Evolutionary conservation across 1,140 invertebrate genomes (phyloP).

Genomic region (Zaprionus capensis): DNA sequence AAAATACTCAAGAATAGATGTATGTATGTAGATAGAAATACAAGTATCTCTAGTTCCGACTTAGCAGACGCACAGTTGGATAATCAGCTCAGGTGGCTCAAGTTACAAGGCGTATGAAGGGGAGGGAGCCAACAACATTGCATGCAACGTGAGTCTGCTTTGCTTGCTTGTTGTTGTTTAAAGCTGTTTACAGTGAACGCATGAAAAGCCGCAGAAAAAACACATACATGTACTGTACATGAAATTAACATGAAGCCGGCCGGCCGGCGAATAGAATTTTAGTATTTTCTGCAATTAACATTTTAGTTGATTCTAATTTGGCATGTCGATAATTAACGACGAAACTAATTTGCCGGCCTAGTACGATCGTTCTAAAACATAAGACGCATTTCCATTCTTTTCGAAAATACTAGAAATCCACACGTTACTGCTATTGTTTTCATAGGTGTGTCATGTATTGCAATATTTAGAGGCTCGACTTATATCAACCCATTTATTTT

Average conservation of each 20-base stretch:
- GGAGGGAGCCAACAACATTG: not conserved
- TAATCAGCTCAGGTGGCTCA: conserved; percentile 35
- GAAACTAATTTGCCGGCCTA: not conserved
- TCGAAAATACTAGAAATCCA: not conserved
- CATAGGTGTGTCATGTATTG: not conserved
- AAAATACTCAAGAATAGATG: conserved; percentile 34
- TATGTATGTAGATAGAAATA: conserved; percentile 12
- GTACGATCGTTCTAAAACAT: not conserved
- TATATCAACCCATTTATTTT: not conserved
- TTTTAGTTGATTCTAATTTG: not conserved
- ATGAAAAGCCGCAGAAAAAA: conserved; percentile 10
- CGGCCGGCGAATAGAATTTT: conserved; percentile 30
- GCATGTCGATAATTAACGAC: not conserved
- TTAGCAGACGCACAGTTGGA: conserved; percentile 21
- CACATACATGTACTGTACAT: not conserved
- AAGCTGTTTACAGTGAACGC: conserved; percentile 19
- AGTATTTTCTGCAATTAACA: not conserved
- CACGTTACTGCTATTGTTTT: not conserved
- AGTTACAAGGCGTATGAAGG: not conserved
- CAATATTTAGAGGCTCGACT: conserved; percentile 49
- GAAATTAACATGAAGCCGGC: conserved; percentile 22
- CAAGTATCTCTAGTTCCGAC: conserved; percentile 5
- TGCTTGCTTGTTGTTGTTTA: not conserved
- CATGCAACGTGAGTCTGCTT: conserved; percentile 34
- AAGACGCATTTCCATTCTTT: not conserved